A percentile compares a stretch with the other conserved stretches of the same genome.
Evolutionary conservation across 2,797 vertebrate species (phyloP).

Genomic region (Xerus rutilus): DNA sequence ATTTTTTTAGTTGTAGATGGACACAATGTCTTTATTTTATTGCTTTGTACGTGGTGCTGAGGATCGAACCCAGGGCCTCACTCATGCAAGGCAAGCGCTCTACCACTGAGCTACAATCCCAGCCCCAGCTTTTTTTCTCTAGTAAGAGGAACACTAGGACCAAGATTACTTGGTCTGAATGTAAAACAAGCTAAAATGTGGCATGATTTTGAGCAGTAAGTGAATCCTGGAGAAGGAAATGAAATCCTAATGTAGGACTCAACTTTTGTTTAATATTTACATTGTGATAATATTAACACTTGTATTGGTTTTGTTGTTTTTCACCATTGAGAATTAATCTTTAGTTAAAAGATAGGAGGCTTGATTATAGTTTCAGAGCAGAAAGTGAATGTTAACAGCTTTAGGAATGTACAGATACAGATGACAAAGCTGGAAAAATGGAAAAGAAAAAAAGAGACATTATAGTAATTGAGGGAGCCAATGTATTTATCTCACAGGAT

Average conservation of each 20-base stretch:
- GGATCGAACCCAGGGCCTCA: too few species aligned
- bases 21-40: too few species aligned
- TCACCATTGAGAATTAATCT: slow-evolving; percentile 16
- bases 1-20: too few species aligned
- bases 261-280: not conserved
- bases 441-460: not conserved
- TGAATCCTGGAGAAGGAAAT: not conserved
- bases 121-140: not conserved
- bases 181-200: not conserved
- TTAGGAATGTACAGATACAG: not conserved
- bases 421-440: not conserved
- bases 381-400: not conserved
- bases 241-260: not conserved
- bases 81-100: too few species aligned
- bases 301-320: slow-evolving; percentile 32
- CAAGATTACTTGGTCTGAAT: not conserved
- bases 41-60: too few species aligned
- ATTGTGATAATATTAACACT: not conserved
- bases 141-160: not conserved
- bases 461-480: not conserved
- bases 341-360: not conserved
- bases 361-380: slow-evolving; percentile 5
- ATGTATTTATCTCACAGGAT: not conserved
- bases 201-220: not conserved
- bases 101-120: too few species aligned